Evolutionary conservation across 2,113 vertebrate species (phyloP).

Genomic region (Austrofundulus limnaeus): DNA sequence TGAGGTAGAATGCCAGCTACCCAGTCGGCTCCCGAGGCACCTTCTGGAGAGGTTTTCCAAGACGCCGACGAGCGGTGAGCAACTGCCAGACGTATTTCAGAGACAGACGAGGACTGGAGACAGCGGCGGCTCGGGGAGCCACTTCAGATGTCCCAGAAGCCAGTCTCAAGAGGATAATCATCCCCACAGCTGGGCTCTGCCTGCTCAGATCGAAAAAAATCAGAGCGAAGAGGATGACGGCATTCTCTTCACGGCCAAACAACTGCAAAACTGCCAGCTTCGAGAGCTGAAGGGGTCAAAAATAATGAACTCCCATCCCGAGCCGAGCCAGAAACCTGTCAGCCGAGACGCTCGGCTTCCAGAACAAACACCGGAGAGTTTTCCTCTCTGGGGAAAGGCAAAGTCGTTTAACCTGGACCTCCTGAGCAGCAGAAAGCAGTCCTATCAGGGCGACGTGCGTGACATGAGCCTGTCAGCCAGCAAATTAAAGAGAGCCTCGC

Average conservation of each 20-base stretch:
- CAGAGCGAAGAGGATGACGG: constrained; percentile 54
- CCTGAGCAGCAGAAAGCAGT: constrained; percentile 75
- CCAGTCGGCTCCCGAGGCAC: constrained; percentile 75
- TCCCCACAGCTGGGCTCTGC: constrained; percentile 57
- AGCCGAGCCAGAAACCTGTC: constrained; percentile 60
- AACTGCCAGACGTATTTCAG: constrained; percentile 74
- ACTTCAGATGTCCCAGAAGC: constrained; percentile 62
- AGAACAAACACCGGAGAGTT: constrained; percentile 40
- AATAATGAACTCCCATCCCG: constrained; percentile 52
- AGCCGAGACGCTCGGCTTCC: constrained; percentile 40
- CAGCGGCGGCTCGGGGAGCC: constrained; percentile 51
- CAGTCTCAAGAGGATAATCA: constrained; percentile 66
- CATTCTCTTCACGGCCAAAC: constrained; percentile 66
- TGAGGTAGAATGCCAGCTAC: constrained; percentile 58
- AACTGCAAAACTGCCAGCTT: constrained; percentile 72
- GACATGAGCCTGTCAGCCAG: constrained; percentile 69
- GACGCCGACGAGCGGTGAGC: constrained; percentile 70
- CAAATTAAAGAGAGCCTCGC: constrained; percentile 79
- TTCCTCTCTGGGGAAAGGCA: constrained; percentile 74
- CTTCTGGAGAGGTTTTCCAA: constrained; percentile 80
- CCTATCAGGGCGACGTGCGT: constrained; percentile 78
- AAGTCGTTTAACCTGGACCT: constrained; percentile 78
- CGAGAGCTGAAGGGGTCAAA: constrained; percentile 57
- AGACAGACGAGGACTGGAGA: constrained; percentile 69
- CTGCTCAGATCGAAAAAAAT: constrained; percentile 59